Base-by-base conservation (phyloP, 2,113 vertebrate genomes). In the Grus americana region DNA sequence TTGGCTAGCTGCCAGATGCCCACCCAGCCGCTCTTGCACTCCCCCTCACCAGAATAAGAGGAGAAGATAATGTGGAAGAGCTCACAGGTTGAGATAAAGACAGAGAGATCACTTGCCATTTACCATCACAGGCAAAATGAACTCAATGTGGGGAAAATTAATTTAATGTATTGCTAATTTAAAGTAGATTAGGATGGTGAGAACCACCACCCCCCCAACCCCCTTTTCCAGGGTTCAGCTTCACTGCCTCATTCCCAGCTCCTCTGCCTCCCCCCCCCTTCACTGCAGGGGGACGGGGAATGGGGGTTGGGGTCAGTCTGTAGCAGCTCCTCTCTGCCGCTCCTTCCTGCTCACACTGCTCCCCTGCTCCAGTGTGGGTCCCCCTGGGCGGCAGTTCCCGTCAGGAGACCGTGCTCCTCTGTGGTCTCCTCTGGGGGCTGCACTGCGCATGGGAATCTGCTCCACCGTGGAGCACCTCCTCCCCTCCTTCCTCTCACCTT, bases 131-230 rank as follows among this genome's bases (percentile, higher is more conserved):
- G 46, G 11, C 44, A 71, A 82, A 72, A 22, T 5, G 5, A 47
- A 22, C n/a, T 66, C 8, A 32, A 13, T 0, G 0, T 16, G 11
- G 50, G 20, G 18, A 75, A 75, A 68, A 84, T 10, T 23, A 75
- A 55, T 86, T 36, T 55, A 27, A 75, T 71, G 34, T 62, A 19
- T 75, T 74, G 42, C n/a, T 63, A 34, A 40, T 52, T 73, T 47
- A 44, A 84, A 66, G 5, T 44, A 87, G n/a, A 26, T 73, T 27
- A 73, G 30, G 15, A 44, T 70, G 11, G 12, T 87, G 40, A 70
- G 24, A 85, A 46, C 40, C n/a, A 44, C 4, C 3, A 3, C 12
- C 2, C 12, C 2, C 15, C 12, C 9, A 12, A 2, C 1, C 1
- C 3, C 3, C 7, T 86, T 88, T 86, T 72, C 36, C 26, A 3